Evolutionary conservation across 1,140 invertebrate species (phyloP), one percentile per base, ranked within the genome.

Genomic region (Drosophila virilis): DNA sequence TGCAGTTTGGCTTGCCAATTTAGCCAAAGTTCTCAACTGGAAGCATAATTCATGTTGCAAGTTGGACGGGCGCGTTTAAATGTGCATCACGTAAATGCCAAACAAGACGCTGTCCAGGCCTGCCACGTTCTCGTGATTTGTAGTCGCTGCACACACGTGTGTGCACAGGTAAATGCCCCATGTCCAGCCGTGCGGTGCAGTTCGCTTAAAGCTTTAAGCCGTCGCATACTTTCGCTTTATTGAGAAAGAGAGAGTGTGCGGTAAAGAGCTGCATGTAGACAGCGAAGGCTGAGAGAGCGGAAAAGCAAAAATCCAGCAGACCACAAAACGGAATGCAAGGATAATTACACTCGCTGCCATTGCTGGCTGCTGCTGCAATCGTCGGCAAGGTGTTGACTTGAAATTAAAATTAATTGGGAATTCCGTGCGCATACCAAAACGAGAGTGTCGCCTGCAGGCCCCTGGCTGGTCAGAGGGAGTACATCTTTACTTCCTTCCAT

Each of bases 381-480:
- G 77, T 76, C 78, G 68, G 73, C 54, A 80, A 85, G 82, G 82
- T 85, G 82, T 85, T 81, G 82, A 80, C 80, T 83, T 74, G 74
- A 83, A 85, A 85, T 85, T 85, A 83, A 85, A 85, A 85, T 75
- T 80, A 83, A 85, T 85, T 80, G 74, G 74, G 66, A 85, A 83
- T 85, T 85, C 80, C 74, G 66, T 74, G 64, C 70, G 67, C 79
- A 82, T 82, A 80, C 74, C 77, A 77, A 77, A 76, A 72, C 55
- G 74, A 77, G 78, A 76, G 78, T 81, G 78, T 80, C 77, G 73
- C 78, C 78, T 74, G 48, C 62, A 77, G 77, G 55, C 74, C 69
- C 48, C 42, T 22, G 60, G 13, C 28, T 50, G 42, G 51, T 45
- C 51, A 54, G 22, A 28, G 15, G 33, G 43, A 60, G 35, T 60